Evolutionary conservation across 2,113 vertebrate species (phyloP), one percentile per base, ranked within the genome.

Genomic region (Hipposideros armiger): DNA sequence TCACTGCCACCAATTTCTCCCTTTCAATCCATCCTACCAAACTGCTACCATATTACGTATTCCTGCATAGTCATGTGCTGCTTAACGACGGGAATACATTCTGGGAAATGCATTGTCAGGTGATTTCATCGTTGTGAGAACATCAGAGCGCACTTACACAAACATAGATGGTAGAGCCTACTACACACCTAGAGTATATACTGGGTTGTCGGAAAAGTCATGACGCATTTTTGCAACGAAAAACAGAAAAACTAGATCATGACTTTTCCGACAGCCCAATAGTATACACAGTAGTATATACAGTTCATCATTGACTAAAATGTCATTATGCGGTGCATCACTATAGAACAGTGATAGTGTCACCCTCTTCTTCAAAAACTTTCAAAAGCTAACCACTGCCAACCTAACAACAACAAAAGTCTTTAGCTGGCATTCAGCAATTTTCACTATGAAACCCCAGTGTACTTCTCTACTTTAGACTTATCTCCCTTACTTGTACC

Each of bases 41-140:
- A 91, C 50, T 87, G 58, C 78, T 73, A 84, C 13, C 40, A 56
- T 8, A 92, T 87, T 92, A 69, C 10, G 78, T 91, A 77, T 76
- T 85, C 45, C 45, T 78, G 7, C 32, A 76, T 6, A 52, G 73
- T n/a, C 28, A 76, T 20, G 30, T 20, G 30, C 30, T 52, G 47
- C 17, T 76, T 52, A 32, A 52, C 17, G 30, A 76, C 5, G 42
- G 24, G 13, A 73, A 28, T 45, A 45, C 26, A 8, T 52, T 76
- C 73, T 76, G 73, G 52, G 73, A 32, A 76, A 76, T 52, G 28
- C 28, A 76, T 32, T 8, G 19, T n/a, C 30, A 52, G 47, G 28
- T 19, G 45, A 50, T 28, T 50, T 74, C 45, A 50, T 60, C 58
- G 9, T 17, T 50, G 72, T 50, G 45, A 4, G 45, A 13, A 50